Evolutionary conservation across 2,888 invertebrate species (phyloP).

Genomic region (Pachycephus smyrnensis): DNA sequence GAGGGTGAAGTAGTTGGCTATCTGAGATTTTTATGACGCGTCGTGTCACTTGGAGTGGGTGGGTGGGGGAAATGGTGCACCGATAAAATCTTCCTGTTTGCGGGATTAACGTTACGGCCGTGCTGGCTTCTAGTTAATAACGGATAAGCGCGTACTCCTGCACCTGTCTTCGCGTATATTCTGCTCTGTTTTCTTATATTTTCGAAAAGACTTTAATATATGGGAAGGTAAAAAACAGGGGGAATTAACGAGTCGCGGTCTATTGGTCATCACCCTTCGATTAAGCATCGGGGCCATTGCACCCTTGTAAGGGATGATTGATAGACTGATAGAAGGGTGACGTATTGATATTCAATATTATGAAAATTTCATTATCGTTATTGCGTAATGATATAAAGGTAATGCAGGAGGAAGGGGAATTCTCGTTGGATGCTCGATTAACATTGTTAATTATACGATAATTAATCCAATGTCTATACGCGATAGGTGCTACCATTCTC

Average conservation of each 20-base stretch:
- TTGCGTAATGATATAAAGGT: conserved; percentile 58
- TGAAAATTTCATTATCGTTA: conserved; percentile 59
- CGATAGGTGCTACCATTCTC: conserved; percentile 17
- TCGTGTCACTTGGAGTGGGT: conserved; percentile 47
- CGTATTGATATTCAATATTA: conserved; percentile 59
- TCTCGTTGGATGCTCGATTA: conserved; percentile 59
- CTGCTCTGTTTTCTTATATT: background rate
- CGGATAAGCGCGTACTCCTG: background rate
- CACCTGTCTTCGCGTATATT: background rate
- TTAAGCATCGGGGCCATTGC: background rate
- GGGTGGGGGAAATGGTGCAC: conserved; percentile 26
- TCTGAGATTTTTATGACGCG: conserved; percentile 57
- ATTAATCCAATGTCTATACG: conserved; percentile 38
- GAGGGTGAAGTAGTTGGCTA: conserved; percentile 13
- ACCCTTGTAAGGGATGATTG: conserved; percentile 39
- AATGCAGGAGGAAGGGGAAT: conserved; percentile 24
- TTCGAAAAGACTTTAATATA: background rate
- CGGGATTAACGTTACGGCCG: conserved; percentile 56
- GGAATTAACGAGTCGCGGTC: background rate
- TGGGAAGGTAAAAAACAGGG: background rate
- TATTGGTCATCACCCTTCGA: background rate
- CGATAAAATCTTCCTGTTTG: conserved; percentile 60
- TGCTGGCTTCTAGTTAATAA: background rate
- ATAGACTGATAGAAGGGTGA: conserved; percentile 48
- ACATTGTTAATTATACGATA: conserved; percentile 60